Conservation (phyloP, 2,797 vertebrate species). For the Molossus molossus region DNA sequence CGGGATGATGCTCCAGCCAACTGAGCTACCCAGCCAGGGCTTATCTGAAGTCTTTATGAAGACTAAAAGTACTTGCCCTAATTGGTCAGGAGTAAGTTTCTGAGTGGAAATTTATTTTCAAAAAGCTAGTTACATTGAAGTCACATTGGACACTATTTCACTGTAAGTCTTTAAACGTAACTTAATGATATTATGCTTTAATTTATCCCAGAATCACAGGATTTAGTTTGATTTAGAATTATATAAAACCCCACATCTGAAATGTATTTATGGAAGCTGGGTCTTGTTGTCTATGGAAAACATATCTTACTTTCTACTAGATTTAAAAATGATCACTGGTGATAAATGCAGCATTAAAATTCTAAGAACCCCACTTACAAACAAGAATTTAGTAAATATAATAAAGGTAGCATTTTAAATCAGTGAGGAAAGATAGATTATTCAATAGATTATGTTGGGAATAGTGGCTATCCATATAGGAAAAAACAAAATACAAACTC, state of each 20-base stretch:
- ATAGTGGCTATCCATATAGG: neutral
- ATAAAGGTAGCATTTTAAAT: slow-evolving; percentile 56
- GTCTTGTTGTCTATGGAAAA: slow-evolving; percentile 35
- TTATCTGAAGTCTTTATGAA: slow-evolving; percentile 52
- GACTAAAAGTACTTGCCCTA: slow-evolving; percentile 46
- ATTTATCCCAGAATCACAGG: slow-evolving; percentile 57
- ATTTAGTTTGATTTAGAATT: slow-evolving; percentile 71
- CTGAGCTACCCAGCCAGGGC: neutral
- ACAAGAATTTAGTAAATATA: slow-evolving; percentile 54
- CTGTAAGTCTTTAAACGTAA: slow-evolving; percentile 21
- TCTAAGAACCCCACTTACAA: neutral
- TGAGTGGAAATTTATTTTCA: slow-evolving; percentile 51
- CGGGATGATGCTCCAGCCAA: neutral
- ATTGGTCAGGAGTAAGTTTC: slow-evolving; percentile 54
- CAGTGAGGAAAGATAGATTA: slow-evolving; percentile 46
- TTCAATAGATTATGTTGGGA: slow-evolving; percentile 4
- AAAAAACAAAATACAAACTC: slow-evolving; percentile 25
- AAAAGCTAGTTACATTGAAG: slow-evolving; percentile 44
- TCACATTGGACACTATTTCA: slow-evolving; percentile 52
- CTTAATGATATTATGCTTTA: slow-evolving; percentile 47
- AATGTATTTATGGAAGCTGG: slow-evolving; percentile 57
- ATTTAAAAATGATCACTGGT: slow-evolving; percentile 56
- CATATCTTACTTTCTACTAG: slow-evolving; percentile 38
- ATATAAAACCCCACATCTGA: slow-evolving; percentile 20
- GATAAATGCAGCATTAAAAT: slow-evolving; percentile 9